Evolutionary conservation across 2,888 invertebrate species (phyloP).

Genomic region (Heteromurus nitidus): DNA sequence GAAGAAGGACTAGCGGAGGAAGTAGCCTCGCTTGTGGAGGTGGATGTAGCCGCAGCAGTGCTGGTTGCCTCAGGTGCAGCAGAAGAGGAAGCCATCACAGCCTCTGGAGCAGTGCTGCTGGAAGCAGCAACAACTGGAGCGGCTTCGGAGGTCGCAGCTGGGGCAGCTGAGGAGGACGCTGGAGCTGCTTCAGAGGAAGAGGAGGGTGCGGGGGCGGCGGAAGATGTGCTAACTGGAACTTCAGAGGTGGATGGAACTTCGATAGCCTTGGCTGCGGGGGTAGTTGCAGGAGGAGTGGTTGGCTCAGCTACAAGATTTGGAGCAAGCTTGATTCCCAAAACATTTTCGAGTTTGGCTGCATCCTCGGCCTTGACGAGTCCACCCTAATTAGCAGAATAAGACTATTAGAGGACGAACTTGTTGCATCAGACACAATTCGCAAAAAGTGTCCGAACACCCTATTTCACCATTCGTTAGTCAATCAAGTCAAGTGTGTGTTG

Average conservation of each 20-base stretch:
- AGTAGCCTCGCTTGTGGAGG: no score
- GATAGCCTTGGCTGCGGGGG: neutral
- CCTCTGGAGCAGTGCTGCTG: neutral
- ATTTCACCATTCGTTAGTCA: neutral
- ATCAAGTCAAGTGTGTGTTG: neutral
- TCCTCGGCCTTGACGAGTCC: slow-evolving; percentile 71
- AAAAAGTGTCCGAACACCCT: neutral
- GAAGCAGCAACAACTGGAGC: neutral
- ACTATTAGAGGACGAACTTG: neutral
- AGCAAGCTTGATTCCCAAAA: slow-evolving; percentile 70
- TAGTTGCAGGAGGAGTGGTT: neutral
- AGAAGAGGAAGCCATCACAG: neutral
- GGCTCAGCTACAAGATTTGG: slow-evolving; percentile 47
- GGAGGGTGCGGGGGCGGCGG: neutral
- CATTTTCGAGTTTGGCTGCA: slow-evolving; percentile 66
- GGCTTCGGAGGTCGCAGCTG: neutral
- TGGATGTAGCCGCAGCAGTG: no score
- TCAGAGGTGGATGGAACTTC: neutral
- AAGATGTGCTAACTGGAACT: neutral
- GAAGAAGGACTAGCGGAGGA: no score
- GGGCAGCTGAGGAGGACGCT: neutral
- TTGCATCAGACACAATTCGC: neutral
- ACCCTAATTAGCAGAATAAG: slow-evolving; percentile 57
- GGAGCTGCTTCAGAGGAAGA: no score
- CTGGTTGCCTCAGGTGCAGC: neutral